Evolutionary conservation across 2,797 vertebrate species (phyloP), one percentile per base, ranked within the genome.

Genomic region (Vireo griseus): DNA sequence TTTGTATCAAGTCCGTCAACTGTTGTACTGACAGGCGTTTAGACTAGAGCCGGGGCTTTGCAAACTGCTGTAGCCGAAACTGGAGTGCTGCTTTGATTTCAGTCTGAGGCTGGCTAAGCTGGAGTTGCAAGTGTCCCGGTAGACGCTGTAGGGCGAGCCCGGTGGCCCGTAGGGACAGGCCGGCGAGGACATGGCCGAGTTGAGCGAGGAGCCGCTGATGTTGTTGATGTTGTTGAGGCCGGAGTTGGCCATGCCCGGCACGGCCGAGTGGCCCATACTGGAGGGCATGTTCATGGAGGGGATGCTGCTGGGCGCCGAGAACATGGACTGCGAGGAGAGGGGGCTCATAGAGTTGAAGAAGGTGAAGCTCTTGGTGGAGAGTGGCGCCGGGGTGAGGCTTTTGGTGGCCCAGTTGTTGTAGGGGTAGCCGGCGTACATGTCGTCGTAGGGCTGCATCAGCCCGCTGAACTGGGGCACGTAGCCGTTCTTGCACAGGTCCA

Each of bases 351-450:
- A 99, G 98, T 99, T 99, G 97, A 99, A 99, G 97, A 99, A 99
- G 66, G 99, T 99, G 98, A 99, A 99, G 98, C 99, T 99, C 95
- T 99, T 99, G 93, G 99, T 98, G 95, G 99, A 98, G 37, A 99
- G 98, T 10, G 99, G 99, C 47, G 99, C 98, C 7, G 99, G 99
- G 40, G 98, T 97, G 86, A 99, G 98, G 92, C 99, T 99, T 90
- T 99, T 99, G 97, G 99, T 99, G 52, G 99, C 99, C 99, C 99
- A 99, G 98, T 99, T 99, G 98, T 99, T 99, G 98, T 99, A 99
- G 86, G 98, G 99, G 98, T 99, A 99, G 13, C 99, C 98, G 24
- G 99, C 98, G 96, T 99, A 99, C 98, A 99, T 98, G 96, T 99
- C 99, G 52, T 99, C 99, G 85, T 99, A 99, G 11, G 99, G 99